Evolutionary conservation across 2,888 invertebrate genomes (phyloP), one percentile per base, ranked within the genome.

Genomic region (Diabrotica balteata): DNA sequence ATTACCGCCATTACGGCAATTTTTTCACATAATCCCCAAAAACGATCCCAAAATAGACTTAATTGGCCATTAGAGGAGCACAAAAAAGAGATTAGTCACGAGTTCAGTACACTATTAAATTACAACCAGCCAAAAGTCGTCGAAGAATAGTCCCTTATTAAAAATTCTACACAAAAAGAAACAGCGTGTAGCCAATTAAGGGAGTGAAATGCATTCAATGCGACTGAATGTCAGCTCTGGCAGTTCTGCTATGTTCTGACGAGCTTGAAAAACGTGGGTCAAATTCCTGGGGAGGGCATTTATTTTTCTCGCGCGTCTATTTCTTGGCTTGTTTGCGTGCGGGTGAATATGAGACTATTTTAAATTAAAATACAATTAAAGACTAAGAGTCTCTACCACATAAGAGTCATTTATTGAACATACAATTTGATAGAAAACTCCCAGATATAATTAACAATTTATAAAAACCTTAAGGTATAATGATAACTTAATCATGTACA

Each of bases 111-210:
- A 67, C 50, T 63, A 63, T 63, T 67, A 54, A 63, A 67, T 59
- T 63, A 59, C 63, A 49, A 58, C 50, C 63, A 59, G 67, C 46
- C 51, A 59, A 59, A 65, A 65, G 63, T 69, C 63, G 59, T 62
- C 42, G 51, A 51, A 65, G 74, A 73, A 74, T 72, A 70, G 74
- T 67, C 69, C 73, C 73, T 75, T 73, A 76, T 76, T 76, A 76
- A 75, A 76, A 71, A 73, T 72, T 67, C 73, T 63, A 67, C 70
- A 73, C 71, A 69, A 75, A 71, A 73, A 72, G 70, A 69, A 72
- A 69, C 76, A 75, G 76, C 76, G 72, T 76, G 76, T 71, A 72
- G 76, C 76, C 76, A 76, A 76, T 76, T 76, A 76, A 72, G 71
- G 68, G 68, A 72, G 73, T 74, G 55, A 74, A 75, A 75, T 72